phyloP scores from a whole-genome alignment of 35 echinoderm and acorn worm species.

The Ophiothrix spiculata region DNA sequence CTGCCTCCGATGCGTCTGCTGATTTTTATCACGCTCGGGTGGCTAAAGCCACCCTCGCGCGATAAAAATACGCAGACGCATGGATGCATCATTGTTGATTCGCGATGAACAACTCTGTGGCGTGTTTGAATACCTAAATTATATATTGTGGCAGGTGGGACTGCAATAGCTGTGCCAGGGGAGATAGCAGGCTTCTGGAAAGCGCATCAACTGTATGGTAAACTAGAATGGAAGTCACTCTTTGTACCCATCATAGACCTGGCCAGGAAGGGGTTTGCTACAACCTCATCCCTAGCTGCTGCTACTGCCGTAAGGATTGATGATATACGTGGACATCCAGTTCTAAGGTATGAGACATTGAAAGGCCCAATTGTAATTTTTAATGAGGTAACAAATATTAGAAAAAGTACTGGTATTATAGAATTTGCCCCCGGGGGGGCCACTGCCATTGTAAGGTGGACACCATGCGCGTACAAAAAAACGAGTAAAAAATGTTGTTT shows the following conservation, averaged over 20 bases:
- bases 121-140: background rate
- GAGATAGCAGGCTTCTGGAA: conserved; percentile 35
- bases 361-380: too few relatives aligned
- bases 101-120: background rate
- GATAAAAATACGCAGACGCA: background rate
- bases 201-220: conserved; percentile 29
- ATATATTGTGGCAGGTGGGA: background rate
- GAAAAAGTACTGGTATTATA: too few relatives aligned
- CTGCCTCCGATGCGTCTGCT: background rate
- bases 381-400: too few relatives aligned
- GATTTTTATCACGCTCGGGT: background rate
- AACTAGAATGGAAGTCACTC: conserved; percentile 10
- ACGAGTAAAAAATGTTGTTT: too few relatives aligned
- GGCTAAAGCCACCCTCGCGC: background rate
- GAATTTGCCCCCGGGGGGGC: too few relatives aligned
- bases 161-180: conserved; percentile 44
- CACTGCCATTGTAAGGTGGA: too few relatives aligned
- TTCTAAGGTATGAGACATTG: background rate
- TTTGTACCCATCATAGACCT: background rate
- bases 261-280: background rate
- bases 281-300: background rate
- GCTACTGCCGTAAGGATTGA: background rate
- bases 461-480: too few relatives aligned
- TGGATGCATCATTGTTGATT: background rate
- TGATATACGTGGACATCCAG: background rate